phyloP scores from a whole-genome alignment of 2,888 invertebrate genomes.

The Tenthredo amoena region DNA sequence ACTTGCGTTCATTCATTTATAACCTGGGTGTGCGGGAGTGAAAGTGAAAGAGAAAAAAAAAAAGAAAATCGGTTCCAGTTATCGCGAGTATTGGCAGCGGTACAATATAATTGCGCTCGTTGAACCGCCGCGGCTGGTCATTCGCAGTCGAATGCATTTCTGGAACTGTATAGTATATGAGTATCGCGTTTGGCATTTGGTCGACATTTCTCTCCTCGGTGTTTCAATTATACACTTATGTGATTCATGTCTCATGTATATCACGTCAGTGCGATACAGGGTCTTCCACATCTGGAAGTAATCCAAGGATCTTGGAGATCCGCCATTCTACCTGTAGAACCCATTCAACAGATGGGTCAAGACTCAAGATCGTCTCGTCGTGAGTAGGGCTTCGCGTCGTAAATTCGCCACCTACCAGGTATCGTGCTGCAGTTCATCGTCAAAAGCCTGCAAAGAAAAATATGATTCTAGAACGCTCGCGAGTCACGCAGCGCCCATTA shows the following conservation, averaged over 20 bases:
- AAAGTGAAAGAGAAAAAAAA: too few species aligned
- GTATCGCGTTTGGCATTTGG: neutral
- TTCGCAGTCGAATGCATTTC: neutral
- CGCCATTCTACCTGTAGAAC: neutral
- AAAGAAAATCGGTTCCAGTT: too few species aligned
- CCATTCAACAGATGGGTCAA: neutral
- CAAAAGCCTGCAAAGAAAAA: neutral
- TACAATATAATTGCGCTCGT: neutral
- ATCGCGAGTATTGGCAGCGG: neutral
- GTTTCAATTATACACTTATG: slow-evolving; percentile 1
- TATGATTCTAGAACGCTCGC: neutral
- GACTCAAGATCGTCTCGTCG: neutral
- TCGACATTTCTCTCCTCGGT: too few species aligned
- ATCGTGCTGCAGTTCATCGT: neutral
- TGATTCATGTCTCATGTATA: neutral
- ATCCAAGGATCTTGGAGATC: neutral
- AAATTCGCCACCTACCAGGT: neutral
- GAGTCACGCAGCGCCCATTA: neutral
- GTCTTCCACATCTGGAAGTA: neutral
- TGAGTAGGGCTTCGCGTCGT: neutral
- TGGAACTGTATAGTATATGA: too few species aligned
- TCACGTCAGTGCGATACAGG: neutral
- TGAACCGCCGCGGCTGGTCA: neutral
- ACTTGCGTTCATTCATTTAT: neutral
- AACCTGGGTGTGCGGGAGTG: neutral